Conservation (phyloP, 2,113 vertebrate species). For the Lontra canadensis region DNA sequence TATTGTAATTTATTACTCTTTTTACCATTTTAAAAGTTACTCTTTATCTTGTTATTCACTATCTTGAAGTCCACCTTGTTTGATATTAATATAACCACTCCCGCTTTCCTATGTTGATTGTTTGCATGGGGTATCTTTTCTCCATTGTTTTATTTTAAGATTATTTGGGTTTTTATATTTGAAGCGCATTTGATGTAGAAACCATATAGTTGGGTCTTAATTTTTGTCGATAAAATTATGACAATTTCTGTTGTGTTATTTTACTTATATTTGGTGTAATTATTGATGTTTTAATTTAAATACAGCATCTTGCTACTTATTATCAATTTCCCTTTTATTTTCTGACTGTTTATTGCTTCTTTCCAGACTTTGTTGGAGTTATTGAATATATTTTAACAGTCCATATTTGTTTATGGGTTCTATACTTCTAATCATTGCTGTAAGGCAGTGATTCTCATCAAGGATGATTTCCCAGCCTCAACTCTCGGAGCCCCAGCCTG, state of each 20-base stretch:
- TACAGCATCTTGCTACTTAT: neutral
- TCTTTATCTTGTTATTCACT: neutral
- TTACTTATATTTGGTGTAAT: neutral
- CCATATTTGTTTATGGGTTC: neutral
- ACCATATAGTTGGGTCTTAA: neutral
- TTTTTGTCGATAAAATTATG: neutral
- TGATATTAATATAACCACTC: neutral
- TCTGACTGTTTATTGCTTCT: neutral
- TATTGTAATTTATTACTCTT: neutral
- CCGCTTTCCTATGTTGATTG: neutral
- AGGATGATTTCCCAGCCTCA: neutral
- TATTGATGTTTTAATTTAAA: neutral
- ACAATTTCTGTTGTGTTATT: neutral
- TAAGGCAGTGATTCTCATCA: neutral
- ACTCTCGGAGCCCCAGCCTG: rapidly evolving
- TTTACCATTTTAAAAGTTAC: neutral
- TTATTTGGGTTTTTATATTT: neutral
- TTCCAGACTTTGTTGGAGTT: neutral
- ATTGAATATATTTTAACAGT: neutral
- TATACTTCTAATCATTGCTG: neutral
- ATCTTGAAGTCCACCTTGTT: neutral
- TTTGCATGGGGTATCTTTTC: neutral
- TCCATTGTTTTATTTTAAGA: neutral
- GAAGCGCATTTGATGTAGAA: neutral
- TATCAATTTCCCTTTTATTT: neutral